Evolutionary conservation across 2,888 invertebrate species (phyloP).

Genomic region (Lamellibrachia satsuma): DNA sequence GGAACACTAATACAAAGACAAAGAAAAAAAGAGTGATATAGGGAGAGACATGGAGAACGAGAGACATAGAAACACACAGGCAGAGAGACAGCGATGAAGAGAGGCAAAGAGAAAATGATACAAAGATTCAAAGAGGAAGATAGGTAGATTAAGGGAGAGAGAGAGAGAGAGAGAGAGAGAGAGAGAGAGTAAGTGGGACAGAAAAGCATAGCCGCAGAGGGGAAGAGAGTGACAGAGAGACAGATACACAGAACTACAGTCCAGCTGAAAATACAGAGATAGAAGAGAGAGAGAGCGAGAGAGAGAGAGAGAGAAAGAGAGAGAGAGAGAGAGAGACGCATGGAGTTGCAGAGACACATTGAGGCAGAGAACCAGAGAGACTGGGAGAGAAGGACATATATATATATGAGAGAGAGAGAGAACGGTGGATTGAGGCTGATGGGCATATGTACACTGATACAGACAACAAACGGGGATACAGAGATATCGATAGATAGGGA

Average conservation of each 20-base stretch:
- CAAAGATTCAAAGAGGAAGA: constrained; percentile 3
- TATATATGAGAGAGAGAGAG: background rate
- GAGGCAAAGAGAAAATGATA: background rate
- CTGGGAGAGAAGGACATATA: background rate
- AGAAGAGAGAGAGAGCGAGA: no score
- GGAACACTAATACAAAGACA: no score
- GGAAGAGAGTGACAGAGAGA: background rate
- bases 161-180: background rate
- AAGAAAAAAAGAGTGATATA: no score
- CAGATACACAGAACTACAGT: background rate
- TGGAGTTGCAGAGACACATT: background rate
- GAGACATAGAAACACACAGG: background rate
- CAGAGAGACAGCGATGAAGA: background rate
- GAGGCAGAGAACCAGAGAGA: background rate
- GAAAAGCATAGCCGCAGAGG: background rate
- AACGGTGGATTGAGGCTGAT: background rate
- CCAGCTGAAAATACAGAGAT: background rate
- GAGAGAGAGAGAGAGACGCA: constrained; percentile 1
- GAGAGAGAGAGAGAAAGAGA: background rate
- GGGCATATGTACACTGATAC: background rate
- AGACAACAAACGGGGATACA: background rate
- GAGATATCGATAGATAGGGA: background rate
- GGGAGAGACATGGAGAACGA: no score
- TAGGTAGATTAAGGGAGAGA: background rate
- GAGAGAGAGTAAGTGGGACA: no score